phyloP scores from a whole-genome alignment of 2,888 invertebrate genomes.

The Nymphalis polychloros region DNA sequence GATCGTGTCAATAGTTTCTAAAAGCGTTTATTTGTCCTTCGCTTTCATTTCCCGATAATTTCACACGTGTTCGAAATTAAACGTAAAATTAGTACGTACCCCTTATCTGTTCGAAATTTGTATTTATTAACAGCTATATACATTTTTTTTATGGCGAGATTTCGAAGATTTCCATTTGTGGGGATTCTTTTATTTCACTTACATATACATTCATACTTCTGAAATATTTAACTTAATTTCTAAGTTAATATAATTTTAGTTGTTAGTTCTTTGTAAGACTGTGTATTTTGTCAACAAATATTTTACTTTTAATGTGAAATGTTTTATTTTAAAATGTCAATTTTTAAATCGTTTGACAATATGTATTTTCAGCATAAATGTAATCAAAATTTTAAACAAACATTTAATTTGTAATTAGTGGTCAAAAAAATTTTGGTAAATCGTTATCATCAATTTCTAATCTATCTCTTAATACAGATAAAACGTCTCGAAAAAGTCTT shows the following conservation, averaged over 20 bases:
- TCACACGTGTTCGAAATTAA: slow-evolving; percentile 28
- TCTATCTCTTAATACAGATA: neutral
- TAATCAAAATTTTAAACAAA: neutral
- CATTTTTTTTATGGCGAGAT: no score
- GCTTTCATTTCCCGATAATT: slow-evolving; percentile 40
- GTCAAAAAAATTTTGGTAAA: neutral
- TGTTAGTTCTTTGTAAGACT: slow-evolving; percentile 53
- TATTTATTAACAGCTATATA: no score
- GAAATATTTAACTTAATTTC: slow-evolving; percentile 69
- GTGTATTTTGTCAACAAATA: slow-evolving; percentile 43
- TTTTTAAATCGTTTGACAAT: slow-evolving; percentile 2
- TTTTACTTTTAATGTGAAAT: slow-evolving; percentile 2
- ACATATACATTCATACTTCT: slow-evolving; percentile 44
- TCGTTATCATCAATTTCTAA: neutral
- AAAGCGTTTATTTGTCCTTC: slow-evolving; percentile 53
- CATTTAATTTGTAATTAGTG: slow-evolving; percentile 4
- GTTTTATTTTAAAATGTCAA: slow-evolving; percentile 25
- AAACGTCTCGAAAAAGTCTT: neutral
- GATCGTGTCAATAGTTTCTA: slow-evolving; percentile 68
- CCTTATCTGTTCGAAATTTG: no score
- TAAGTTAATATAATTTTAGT: slow-evolving; percentile 71
- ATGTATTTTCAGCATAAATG: neutral
- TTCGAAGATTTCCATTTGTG: slow-evolving; percentile 34
- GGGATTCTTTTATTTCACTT: slow-evolving; percentile 10
- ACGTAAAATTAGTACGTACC: no score